Evolutionary conservation across 2,888 invertebrate species (phyloP).

Genomic region (Microdon myrmicae): DNA sequence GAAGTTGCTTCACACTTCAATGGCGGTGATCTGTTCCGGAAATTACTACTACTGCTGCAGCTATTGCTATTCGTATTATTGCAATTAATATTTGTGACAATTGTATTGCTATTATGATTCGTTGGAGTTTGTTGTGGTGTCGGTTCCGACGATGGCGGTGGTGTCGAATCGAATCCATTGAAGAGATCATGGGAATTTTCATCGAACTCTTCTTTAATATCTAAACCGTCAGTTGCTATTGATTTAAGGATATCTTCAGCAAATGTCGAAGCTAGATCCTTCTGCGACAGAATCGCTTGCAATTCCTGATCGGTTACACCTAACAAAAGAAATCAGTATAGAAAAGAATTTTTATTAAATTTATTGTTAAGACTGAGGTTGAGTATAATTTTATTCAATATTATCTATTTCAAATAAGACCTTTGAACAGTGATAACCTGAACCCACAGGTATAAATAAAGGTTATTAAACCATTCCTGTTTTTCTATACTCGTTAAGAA

Average conservation of each 20-base stretch:
- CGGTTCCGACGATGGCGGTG: conserved; percentile 42
- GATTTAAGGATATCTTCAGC: conserved; percentile 90
- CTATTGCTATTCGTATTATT: conserved; percentile 48
- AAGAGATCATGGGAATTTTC: conserved; percentile 53
- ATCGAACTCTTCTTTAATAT: conserved; percentile 65
- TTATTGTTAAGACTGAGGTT: too few species aligned
- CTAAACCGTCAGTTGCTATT: conserved; percentile 79
- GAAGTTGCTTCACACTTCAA: conserved; percentile 66
- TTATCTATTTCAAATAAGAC: too few species aligned
- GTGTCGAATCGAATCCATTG: conserved; percentile 43
- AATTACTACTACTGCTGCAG: conserved; percentile 44
- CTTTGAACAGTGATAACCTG: too few species aligned
- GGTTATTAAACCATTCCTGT: too few species aligned
- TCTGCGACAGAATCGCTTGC: conserved; percentile 78
- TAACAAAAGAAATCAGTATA: conserved; percentile 52
- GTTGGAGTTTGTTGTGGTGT: conserved; percentile 44
- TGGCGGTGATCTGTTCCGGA: conserved; percentile 55
- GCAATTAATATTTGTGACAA: conserved; percentile 41
- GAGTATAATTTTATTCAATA: too few species aligned
- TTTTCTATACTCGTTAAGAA: too few species aligned
- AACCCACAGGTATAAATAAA: too few species aligned
- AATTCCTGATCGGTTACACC: conserved; percentile 78
- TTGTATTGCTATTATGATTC: conserved; percentile 47
- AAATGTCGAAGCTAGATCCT: conserved; percentile 79
- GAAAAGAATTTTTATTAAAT: too few species aligned